Base-by-base conservation (phyloP, 2,797 vertebrate genomes). In the Moxostoma hubbsi region DNA sequence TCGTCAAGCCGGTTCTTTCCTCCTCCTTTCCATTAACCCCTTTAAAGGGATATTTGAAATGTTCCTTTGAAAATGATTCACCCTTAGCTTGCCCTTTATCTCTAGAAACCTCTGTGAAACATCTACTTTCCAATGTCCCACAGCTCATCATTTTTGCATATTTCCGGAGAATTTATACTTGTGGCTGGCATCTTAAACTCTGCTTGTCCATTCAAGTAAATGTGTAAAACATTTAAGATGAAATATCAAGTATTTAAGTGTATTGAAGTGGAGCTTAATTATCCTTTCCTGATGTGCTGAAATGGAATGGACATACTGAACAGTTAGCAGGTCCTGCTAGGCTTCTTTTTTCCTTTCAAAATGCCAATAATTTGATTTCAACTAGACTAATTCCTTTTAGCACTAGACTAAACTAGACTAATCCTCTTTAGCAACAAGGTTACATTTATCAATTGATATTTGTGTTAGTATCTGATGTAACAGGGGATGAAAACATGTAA, bases 391-490 rank as follows among this genome's bases (percentile, higher is more conserved):
- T 67, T 47, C 1, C 62, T 47, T 51, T 18, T 18, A 18, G 18
- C 18, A 18, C 18, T 18, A 18, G 18, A 18, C 18, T 18, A 18
- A 18, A 18, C 18, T 18, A 18, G 18, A 18, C 18, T 18, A 18
- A 55, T 43, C 66, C 45, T 67, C 64, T 67, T 50, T 76, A 5
- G 74, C 12, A 67, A 59, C 64, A 43, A 50, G 18, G 46, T 54
- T 76, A 67, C 50, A 68, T 51, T 59, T 50, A 59, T 59, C 45
- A 43, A 50, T 24, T 12, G 45, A 64, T 59, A 6, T 67, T 50
- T 68, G 64, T 76, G 64, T 43, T 76, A n/a, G 54, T 12, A 57
- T 57, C 63, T 76, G 53, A 77, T 68, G 13, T 51, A 59, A 51
- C 2, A 6, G 36, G 6, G 5, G 8, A 43, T 59, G 2, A 50